These are phyloP conservation scores for Gnathonemus longibarbis DNA, from an alignment of 2,113 vertebrate genomes.

Conservation along the genomic window DNA sequence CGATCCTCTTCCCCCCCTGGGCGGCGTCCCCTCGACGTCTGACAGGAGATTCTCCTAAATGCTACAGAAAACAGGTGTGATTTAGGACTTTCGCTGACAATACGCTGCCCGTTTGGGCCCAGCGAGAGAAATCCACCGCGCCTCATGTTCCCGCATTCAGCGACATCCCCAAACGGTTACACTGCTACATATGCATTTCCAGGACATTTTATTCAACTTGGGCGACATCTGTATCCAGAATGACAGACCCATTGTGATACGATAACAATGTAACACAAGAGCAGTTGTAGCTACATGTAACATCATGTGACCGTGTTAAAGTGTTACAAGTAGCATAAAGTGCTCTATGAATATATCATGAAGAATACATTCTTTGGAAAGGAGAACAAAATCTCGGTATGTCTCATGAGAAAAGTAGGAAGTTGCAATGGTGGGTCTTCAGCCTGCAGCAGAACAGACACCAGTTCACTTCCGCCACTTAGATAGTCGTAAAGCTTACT, in stretches of 20 bases:
- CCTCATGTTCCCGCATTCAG: not conserved
- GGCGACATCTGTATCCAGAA: not conserved
- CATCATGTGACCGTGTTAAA: not conserved
- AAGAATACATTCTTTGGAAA: not conserved
- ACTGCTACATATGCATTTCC: not conserved
- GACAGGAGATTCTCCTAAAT: not conserved
- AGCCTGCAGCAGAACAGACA: not conserved
- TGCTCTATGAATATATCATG: not conserved
- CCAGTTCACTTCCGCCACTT: slow-evolving; percentile 6
- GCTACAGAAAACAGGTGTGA: not conserved
- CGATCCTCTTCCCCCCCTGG: not conserved
- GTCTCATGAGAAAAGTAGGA: not conserved
- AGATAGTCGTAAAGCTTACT: slow-evolving; percentile 35
- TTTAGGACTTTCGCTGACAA: not conserved
- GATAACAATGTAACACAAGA: not conserved
- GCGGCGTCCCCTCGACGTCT: not conserved
- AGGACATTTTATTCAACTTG: not conserved
- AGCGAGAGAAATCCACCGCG: slow-evolving; percentile 13
- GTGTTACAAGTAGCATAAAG: not conserved
- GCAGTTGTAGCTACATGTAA: not conserved
- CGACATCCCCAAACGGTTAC: not conserved
- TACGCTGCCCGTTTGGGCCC: not conserved
- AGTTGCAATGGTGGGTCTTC: not conserved
- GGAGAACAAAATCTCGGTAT: not conserved
- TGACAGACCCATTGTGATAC: not conserved